A percentile compares a stretch with the other conserved stretches of the same genome.
Conservation (phyloP, 2,113 vertebrate species). For the Pomatostomus ruficeps region DNA sequence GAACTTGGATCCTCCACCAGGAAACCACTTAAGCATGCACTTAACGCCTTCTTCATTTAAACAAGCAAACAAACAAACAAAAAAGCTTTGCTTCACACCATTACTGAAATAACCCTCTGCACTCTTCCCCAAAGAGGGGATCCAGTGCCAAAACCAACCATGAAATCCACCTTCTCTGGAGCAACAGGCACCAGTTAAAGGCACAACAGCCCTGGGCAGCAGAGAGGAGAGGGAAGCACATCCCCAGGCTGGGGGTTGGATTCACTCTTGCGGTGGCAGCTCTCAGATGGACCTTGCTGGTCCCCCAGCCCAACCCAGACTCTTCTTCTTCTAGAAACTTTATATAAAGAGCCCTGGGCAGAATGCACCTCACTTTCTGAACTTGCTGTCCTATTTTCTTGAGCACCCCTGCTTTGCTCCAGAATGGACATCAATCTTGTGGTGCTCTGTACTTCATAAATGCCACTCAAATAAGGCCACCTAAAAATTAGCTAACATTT, state of each 20-base stretch:
- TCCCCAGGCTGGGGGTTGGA: not conserved
- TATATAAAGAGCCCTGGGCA: not conserved
- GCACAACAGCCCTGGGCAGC: not conserved
- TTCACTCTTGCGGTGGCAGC: not conserved
- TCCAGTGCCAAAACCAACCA: not conserved
- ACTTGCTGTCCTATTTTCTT: not conserved
- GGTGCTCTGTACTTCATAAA: not conserved
- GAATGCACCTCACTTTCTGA: not conserved
- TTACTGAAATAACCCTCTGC: not conserved
- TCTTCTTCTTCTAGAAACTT: not conserved
- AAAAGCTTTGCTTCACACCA: not conserved
- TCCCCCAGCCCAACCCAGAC: not conserved
- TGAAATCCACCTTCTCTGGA: not conserved
- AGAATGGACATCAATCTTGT: not conserved
- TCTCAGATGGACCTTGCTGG: not conserved
- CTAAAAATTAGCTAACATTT: not conserved
- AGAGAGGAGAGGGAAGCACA: not conserved
- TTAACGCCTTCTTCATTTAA: not conserved
- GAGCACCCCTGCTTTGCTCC: not conserved
- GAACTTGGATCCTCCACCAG: slow-evolving; percentile 1
- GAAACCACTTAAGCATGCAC: not conserved
- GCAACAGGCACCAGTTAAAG: not conserved
- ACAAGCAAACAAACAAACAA: not conserved
- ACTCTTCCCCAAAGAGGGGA: not conserved
- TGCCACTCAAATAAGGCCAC: not conserved